Conservation (phyloP, 1,140 invertebrate species). For the Drosophila carrolli region DNA sequence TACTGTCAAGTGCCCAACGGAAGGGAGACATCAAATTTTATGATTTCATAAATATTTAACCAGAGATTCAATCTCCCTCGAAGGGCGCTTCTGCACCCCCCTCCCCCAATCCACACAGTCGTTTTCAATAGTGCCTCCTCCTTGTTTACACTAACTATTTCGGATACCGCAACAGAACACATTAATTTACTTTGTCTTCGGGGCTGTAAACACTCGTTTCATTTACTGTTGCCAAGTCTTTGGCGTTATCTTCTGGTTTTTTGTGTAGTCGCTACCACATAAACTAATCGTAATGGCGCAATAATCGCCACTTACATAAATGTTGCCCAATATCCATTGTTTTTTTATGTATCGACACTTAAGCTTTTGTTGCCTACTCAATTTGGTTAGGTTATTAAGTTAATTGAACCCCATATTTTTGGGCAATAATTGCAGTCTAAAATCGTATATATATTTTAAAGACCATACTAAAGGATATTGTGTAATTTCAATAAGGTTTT, state of each 20-base stretch:
- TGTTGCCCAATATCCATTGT: conserved; percentile 70
- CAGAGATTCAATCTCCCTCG: conserved; percentile 27
- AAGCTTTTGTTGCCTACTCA: conserved; percentile 7
- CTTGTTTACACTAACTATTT: conserved; percentile 75
- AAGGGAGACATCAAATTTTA: conserved; percentile 84
- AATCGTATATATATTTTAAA: no score
- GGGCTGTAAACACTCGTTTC: conserved; percentile 62
- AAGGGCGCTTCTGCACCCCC: conserved; percentile 8
- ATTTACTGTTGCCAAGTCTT: conserved; percentile 35
- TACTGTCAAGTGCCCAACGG: conserved; percentile 66
- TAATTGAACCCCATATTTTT: conserved; percentile 22
- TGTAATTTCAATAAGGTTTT: no score
- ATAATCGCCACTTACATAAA: conserved; percentile 76
- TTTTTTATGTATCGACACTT: conserved; percentile 44
- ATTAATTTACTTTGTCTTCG: conserved; percentile 79
- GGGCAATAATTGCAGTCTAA: conserved; percentile 1
- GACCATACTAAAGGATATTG: no score
- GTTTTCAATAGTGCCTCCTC: background rate
- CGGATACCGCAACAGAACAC: conserved; percentile 53
- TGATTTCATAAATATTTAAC: conserved; percentile 84
- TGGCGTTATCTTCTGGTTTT: conserved; percentile 5
- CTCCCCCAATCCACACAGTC: background rate
- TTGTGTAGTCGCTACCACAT: conserved; percentile 43
- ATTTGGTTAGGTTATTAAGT: conserved; percentile 54
- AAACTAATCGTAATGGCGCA: conserved; percentile 67